Evolutionary conservation across 2,113 vertebrate species (phyloP).

Genomic region (Apteryx mantelli): DNA sequence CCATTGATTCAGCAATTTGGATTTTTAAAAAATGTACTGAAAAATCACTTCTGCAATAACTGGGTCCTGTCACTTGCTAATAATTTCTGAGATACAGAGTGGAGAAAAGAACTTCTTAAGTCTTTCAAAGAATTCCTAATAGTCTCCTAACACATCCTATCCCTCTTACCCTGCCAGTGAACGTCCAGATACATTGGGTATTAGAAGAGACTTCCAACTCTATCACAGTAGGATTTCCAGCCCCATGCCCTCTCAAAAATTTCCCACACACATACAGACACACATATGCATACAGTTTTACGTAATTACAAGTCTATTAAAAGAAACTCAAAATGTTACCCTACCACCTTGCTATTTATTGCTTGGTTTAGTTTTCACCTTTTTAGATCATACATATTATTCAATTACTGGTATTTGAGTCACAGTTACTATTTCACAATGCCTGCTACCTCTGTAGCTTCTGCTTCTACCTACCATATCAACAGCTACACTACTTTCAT

Average conservation of each 20-base stretch:
- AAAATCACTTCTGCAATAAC: background rate
- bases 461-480: background rate
- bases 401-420: background rate
- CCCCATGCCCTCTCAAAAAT: background rate
- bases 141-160: background rate
- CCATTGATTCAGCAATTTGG: background rate
- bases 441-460: background rate
- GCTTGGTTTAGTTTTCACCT: background rate
- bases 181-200: background rate
- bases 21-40: background rate
- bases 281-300: background rate
- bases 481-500: background rate
- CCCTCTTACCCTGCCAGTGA: rapidly evolving
- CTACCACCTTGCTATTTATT: background rate
- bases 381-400: background rate
- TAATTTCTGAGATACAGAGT: background rate
- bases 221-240: background rate
- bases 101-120: background rate
- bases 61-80: background rate
- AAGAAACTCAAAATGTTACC: background rate
- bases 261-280: background rate
- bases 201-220: background rate
- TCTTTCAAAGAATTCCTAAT: background rate
- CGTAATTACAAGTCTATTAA: background rate
- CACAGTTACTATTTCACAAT: background rate